Base-by-base conservation (phyloP, 1,140 invertebrate genomes). In the Hesperophylax magnus region DNA sequence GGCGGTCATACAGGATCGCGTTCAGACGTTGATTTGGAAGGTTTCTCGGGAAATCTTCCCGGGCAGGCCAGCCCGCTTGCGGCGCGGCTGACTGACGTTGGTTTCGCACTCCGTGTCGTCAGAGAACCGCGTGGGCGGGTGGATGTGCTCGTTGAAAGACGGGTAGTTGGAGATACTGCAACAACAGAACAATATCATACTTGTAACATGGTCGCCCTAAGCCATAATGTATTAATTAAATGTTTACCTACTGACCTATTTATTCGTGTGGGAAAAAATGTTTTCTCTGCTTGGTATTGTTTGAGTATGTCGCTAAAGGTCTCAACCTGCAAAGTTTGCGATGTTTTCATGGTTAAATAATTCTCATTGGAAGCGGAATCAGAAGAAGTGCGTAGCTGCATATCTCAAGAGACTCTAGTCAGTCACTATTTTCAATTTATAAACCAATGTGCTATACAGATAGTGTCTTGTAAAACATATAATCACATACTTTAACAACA, bases 141-240 rank as follows among this genome's bases (percentile, higher is more conserved):
- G 93, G 85, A 94, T 94, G 87, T 94, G 92, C 85, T 94, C 93
- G 90, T 93, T 93, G 91, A 94, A 94, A 87, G 92, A 93, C 84
- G 92, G 92, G 88, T 93, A 93, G 87, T 94, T 93, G 84, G 93
- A 93, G 91, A 94, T 93, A 90, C 93, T 94, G 89, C 85, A 89
- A 86, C 47, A 79, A 61, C 24, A 60, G 22, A 74, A 61, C 53
- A 71, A 47, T 60, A 79, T 60, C 27, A 72, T 60, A 39, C 53
- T 52, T 65, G 76, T 52, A 65, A 77, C 31, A 60, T 31, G 11
- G 27, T 34, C 17, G 24, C 74, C 74, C 27, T 47, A 74, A 76
- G 52, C 60, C 27, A 78, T 54, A 47, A 47, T 79, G 47, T 78
- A 20, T 52, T 82, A 61, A 74, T 34, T 60, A 74, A 78, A 77